phyloP scores from a whole-genome alignment of 1,140 invertebrate genomes.

The Nixonia krombeini region DNA sequence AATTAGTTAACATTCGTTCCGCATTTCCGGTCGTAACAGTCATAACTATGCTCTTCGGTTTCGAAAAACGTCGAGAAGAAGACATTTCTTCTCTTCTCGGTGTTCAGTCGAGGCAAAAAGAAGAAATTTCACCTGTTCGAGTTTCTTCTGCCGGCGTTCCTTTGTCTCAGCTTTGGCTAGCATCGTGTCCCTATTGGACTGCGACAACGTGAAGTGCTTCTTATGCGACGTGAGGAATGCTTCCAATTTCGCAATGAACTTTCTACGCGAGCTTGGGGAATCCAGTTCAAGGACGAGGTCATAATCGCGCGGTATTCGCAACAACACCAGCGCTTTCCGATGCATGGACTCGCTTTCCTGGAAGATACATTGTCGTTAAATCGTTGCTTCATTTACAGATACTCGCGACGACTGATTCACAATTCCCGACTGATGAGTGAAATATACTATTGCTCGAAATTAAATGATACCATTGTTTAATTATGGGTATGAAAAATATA shows the following conservation, averaged over 20 bases:
- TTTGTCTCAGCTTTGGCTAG: constrained; percentile 95
- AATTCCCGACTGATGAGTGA: too few species aligned
- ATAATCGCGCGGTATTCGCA: constrained; percentile 93
- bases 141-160: constrained; percentile 91
- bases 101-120: too few species aligned
- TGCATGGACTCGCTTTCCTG: constrained; percentile 82
- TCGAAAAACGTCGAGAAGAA: too few species aligned
- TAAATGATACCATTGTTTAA: too few species aligned
- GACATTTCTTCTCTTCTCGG: too few species aligned
- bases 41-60: too few species aligned
- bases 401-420: background rate
- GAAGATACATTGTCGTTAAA: constrained; percentile 37
- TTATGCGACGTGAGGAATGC: constrained; percentile 86
- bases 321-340: constrained; percentile 84
- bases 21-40: background rate
- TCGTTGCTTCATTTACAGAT: too few species aligned
- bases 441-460: too few species aligned
- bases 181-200: constrained; percentile 86
- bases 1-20: background rate
- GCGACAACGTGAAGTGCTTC: constrained; percentile 79
- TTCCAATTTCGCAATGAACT: constrained; percentile 93
- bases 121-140: constrained; percentile 88
- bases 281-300: constrained; percentile 97
- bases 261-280: constrained; percentile 82
- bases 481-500: too few species aligned